Base-by-base conservation (phyloP, 2,888 invertebrate species). In the Habroteleia sp. region DNA sequence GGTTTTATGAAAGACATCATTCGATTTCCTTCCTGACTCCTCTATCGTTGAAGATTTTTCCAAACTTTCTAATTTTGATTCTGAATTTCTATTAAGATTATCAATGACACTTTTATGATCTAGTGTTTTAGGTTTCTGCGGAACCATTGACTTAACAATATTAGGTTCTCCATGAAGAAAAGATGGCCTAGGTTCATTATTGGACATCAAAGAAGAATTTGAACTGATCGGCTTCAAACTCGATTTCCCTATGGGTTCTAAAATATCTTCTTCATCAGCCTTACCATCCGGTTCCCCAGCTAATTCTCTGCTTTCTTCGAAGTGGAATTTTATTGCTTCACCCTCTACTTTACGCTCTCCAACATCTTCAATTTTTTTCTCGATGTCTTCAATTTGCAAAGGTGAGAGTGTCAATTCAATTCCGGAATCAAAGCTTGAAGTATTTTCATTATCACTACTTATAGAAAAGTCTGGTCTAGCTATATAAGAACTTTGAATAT, bases 241-340 rank as follows among this genome's bases (percentile, higher is more conserved):
- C 5, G 16, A 29, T 14, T 66, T 66, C 10, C 92, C 93, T 0
- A 94, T 93, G 0, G 93, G 92, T 85, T 93, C 93, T 14, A 90
- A 90, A 0, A 91, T 89, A 33, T 93, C 93, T 82, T 94, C 95
- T 0, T 95, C 94, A 88, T 95, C 95, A 7, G 95, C 95, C 80
- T 94, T 92, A n/a, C 96, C 95, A 82, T 96, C 96, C 0, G 96
- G 96, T 82, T 95, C 95, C 4, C 95, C 96, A 4, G 95, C 95
- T 77, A 93, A 89, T 83, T 96, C 95, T 17, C 95, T 90, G 84
- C 94, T 94, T 75, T 91, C 90, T 46, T 92, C 92, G 83, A 91
- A 90, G 7, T 60, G 78, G 42, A 83, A 85, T 25, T 79, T 83
- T 27, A 73, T 78, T 2, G 81, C 56, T 41, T 78, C 66, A 0